Conservation (phyloP, 2,797 vertebrate species). For the Lepus townsendii region DNA sequence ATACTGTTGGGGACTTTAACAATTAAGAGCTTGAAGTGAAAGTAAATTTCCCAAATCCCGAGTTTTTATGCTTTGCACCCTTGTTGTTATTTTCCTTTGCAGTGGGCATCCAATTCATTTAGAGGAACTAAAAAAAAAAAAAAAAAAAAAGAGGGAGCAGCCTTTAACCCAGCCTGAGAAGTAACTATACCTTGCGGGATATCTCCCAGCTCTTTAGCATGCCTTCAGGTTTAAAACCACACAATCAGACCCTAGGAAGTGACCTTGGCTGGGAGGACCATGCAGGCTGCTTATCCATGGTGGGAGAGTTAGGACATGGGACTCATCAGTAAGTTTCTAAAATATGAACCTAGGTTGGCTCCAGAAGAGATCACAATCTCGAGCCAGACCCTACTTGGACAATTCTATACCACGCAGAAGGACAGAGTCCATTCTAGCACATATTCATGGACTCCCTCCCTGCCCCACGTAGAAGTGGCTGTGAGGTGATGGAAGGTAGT, state of each 20-base stretch:
- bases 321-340: neutral
- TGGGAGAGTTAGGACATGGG: neutral
- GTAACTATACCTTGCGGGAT: neutral
- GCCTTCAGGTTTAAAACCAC: neutral
- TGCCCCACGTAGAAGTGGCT: neutral
- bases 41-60: neutral
- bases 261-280: neutral
- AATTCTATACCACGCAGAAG: neutral
- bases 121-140: neutral
- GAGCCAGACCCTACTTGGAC: neutral
- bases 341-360: neutral
- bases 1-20: neutral
- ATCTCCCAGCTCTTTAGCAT: neutral
- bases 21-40: neutral
- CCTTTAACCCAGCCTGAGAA: neutral
- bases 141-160: no score
- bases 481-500: neutral
- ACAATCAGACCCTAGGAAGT: neutral
- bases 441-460: neutral
- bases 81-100: neutral
- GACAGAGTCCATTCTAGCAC: neutral
- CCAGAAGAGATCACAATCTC: neutral
- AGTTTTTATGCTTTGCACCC: neutral
- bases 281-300: neutral
- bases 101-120: fast-evolving